A percentile compares a stretch with the other conserved stretches of the same genome.
Conservation (phyloP, 2,888 invertebrate species). For the Netelia fuscicornis region DNA sequence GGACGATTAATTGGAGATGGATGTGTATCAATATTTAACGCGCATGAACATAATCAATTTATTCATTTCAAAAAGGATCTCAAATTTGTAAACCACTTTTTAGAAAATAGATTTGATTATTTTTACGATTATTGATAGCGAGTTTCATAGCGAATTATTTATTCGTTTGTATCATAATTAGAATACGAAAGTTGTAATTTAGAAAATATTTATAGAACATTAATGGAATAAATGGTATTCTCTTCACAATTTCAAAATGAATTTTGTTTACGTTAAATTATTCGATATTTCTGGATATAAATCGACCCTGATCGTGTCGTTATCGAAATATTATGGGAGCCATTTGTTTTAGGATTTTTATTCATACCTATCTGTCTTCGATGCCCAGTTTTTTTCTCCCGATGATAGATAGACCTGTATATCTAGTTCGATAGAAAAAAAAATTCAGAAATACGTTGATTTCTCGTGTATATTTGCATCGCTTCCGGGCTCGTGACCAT, state of each 20-base stretch:
- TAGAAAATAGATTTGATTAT: background rate
- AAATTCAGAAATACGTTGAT: conserved; percentile 42
- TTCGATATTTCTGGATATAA: background rate
- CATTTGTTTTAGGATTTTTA: background rate
- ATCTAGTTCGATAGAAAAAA: conserved; percentile 5
- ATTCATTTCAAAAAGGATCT: background rate
- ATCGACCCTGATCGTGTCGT: background rate
- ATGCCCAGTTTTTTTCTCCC: background rate
- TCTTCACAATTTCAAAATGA: too few species aligned
- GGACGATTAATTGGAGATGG: background rate
- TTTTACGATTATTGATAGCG: background rate
- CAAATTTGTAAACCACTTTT: background rate
- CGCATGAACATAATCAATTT: background rate
- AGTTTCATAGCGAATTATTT: background rate
- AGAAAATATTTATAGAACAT: too few species aligned
- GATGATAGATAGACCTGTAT: conserved; percentile 29
- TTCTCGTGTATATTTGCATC: conserved; percentile 25
- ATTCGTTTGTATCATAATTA: background rate
- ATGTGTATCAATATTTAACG: background rate
- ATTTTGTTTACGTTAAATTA: too few species aligned
- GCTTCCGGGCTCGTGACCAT: conserved; percentile 40
- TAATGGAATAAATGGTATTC: too few species aligned
- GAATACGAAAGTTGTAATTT: too few species aligned
- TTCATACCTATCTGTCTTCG: background rate
- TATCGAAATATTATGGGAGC: too few species aligned